Base-by-base conservation (phyloP, 2,888 invertebrate species). In the Cotesia congregata region DNA sequence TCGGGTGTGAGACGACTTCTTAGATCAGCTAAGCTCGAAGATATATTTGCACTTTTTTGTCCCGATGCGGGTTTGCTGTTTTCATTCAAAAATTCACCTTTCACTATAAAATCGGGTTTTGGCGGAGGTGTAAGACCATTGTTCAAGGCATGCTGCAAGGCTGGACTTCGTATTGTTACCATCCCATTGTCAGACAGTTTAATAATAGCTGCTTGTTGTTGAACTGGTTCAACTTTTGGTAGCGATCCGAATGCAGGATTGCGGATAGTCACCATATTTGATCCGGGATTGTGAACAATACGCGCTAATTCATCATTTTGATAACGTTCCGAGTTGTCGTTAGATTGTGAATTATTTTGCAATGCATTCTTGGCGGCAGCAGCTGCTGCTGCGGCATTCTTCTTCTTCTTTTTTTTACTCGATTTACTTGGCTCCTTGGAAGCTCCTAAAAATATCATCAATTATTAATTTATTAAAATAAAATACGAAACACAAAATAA, bases 91-190 rank as follows among this genome's bases (percentile, higher is more conserved):
- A 80, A 73, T 71, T 87, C 88, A 17, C 89, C 88, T 72, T 88
- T 90, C 17, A 89, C 86, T 62, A 89, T 87, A 73, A 88, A 88
- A 80, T 90, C 89, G 0, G 89, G 88, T 71, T 89, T 89, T 0
- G 88, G 84, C 0, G 89, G 86, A 3, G 88, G 87, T 17, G 88
- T 86, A n/a, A 89, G 76, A 2, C 89, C 90, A 0, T 88, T 88
- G 64, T 89, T 88, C 67, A 90, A 90, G 0, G 90, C 89, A 30
- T 87, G 90, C 38, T 90, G 92, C 88, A 94, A 91, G 0, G 93
- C 86, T 0, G 95, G 95, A 88, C 95, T 95, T 9, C 96, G 90
- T 71, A 96, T 96, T 0, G 96, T 96, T 78, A 95, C 96, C 95
- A 96, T 96, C 7, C 95, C 95, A 84, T 94, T 93, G 79, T 93